Evolutionary conservation across 2,113 vertebrate species (phyloP), one percentile per base, ranked within the genome.

Genomic region (Brachirus orientalis): DNA sequence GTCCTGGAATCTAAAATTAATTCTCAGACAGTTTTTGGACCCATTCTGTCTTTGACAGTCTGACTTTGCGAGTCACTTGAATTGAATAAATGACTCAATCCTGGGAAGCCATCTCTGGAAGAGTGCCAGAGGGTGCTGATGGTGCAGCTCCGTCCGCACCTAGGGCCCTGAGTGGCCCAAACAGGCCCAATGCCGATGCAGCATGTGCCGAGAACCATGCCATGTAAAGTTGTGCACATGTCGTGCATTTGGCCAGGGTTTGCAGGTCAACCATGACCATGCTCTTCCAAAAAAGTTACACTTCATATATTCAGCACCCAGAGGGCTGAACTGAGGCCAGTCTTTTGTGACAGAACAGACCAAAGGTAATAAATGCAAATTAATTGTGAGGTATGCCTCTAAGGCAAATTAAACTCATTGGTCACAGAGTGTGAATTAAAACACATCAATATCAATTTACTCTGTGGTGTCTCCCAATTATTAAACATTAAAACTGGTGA

Each of bases 291-390:
- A 28, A 53, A 63, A 48, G 43, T 54, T 63, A 16, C n/a, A 69
- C 78, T 74, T 52, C 75, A 60, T 53, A 45, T 46, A 59, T 51
- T 66, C 51, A 74, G 58, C 77, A 67, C 63, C 48, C 50, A 63
- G 56, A 65, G 44, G 80, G 55, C 57, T 48, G 33, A 55, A 46
- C 68, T 54, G 75, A 33, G 57, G 48, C 17, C 60, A 75, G 63
- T 69, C 48, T 57, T 75, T 28, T 35, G 72, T 79, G 77, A 36
- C 33, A 51, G 8, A 80, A 66, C 69, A 51, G 66, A 72, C 6
- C 80, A 78, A 71, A 82, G 78, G 85, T 84, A 77, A 77, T 84
- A 76, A 74, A 89, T 69, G 76, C 71, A 82, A 84, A 86, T 89
- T 73, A 89, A 88, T 79, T 77, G 82, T 55, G 65, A 64, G 72